Base-by-base conservation (phyloP, 2,888 invertebrate species). In the Eurois occulta region DNA sequence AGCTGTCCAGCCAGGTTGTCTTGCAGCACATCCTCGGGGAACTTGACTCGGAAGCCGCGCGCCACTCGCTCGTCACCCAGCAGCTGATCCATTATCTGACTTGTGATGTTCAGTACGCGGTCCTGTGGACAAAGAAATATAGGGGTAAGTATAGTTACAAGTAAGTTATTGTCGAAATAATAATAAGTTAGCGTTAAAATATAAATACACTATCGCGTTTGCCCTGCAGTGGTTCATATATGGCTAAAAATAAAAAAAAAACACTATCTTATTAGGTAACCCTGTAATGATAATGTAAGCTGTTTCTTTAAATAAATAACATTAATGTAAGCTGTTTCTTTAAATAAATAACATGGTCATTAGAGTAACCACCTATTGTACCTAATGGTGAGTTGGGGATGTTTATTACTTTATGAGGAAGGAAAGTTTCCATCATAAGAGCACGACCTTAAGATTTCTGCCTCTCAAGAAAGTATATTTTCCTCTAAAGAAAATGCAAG, bases 1-100 rank as follows among this genome's bases (percentile, higher is more conserved):
- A 99, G 97, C 95, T 99, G 99, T 0, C 99, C 99, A 60, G 99
- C 99, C 82, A 99, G 97, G 96, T 99, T 99, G 94, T 99, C 99
- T 94, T 99, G 99, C 87, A 99, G 97, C 21, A 99, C 99, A 94
- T 99, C 99, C 94, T 99, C 99, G 0, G 99, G 99, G 92, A 99
- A 99, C 97, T 99, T 99, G 78, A 99, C 99, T 69, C 99, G 97
- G 96, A 99, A 99, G 90, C 99, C 99, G 66, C 99, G 97, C 86
- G 98, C 98, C 76, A 99, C 99, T 75, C 99, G 97, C 93, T 99
- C 98, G 84, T 98, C 98, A 0, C 98, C 97, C 77, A 99, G 98
- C 74, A 99, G 97, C 90, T 99, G 99, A 93, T 99, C 99, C 99
- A 99, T 99, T 89, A 99, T 99, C 93, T 98, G 98, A 94, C 99